Percentiles rank a stretch among this genome's conserved stretches.
Conservation (phyloP, 2,797 vertebrate genomes). For the Holocentrus rufus region DNA sequence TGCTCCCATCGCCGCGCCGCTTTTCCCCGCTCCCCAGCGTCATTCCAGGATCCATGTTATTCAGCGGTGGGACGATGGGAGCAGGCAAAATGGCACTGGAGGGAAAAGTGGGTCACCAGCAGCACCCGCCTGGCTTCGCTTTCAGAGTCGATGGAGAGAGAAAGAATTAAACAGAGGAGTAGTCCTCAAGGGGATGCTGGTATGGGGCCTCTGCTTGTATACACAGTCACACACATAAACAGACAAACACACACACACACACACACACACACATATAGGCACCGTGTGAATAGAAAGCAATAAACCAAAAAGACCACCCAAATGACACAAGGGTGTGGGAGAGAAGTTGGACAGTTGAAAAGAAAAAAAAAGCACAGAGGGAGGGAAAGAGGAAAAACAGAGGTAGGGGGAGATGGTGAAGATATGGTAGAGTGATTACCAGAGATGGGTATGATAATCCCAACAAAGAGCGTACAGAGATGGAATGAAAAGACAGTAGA, state of each 20-base stretch:
- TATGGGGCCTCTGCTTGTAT: constrained; percentile 56
- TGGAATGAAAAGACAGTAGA: neutral
- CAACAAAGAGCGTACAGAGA: neutral
- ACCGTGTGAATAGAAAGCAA: constrained; percentile 25
- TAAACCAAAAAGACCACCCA: constrained; percentile 24
- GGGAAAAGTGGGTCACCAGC: constrained; percentile 72
- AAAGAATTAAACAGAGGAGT: constrained; percentile 58
- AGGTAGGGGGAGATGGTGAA: neutral
- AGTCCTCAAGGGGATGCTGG: constrained; percentile 52
- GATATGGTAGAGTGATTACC: neutral
- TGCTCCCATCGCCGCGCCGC: constrained; percentile 24
- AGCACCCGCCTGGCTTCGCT: constrained; percentile 58
- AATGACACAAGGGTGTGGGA: constrained; percentile 21
- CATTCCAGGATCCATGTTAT: constrained; percentile 59
- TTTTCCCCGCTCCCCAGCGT: neutral
- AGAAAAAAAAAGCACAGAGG: neutral
- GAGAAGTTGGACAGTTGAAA: neutral
- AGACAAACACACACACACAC: constrained; percentile 10
- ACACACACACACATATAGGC: neutral
- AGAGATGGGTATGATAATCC: neutral
- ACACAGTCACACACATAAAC: constrained; percentile 6
- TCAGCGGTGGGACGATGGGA: constrained; percentile 60
- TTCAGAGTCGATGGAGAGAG: constrained; percentile 67
- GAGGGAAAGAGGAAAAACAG: constrained; percentile 5
- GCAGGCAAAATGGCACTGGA: constrained; percentile 66